Evolutionary conservation across 2,797 vertebrate species (phyloP).

Genomic region (Eulemur rubriventer): DNA sequence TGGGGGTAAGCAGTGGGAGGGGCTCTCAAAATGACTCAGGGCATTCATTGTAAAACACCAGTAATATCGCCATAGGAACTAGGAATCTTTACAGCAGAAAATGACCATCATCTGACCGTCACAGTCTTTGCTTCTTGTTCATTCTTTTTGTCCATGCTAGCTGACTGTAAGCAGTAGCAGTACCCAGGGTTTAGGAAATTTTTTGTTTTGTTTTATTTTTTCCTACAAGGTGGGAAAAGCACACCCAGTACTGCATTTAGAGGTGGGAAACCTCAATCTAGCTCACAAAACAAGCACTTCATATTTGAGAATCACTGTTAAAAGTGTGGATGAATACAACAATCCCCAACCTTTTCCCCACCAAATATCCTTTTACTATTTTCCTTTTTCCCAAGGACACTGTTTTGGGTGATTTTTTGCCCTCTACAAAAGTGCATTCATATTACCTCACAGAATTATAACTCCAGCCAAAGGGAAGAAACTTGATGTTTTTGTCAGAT

Average conservation of each 20-base stretch:
- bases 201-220: not conserved
- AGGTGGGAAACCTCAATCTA: not conserved
- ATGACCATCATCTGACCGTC: not conserved
- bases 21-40: not conserved
- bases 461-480: constrained; percentile 8
- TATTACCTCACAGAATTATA: not conserved
- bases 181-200: not conserved
- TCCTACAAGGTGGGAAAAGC: not conserved
- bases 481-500: not conserved
- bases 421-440: not conserved
- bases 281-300: not conserved
- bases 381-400: not conserved
- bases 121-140: not conserved
- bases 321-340: not conserved
- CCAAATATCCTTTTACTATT: not conserved
- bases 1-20: not conserved
- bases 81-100: not conserved
- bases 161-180: not conserved
- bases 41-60: not conserved
- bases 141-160: not conserved
- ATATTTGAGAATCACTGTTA: not conserved
- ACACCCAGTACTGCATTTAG: not conserved
- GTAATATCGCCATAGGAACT: not conserved
- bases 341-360: not conserved
- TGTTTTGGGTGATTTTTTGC: not conserved